phyloP scores from a whole-genome alignment of 2,113 vertebrate species.

The Butorides virescens region DNA sequence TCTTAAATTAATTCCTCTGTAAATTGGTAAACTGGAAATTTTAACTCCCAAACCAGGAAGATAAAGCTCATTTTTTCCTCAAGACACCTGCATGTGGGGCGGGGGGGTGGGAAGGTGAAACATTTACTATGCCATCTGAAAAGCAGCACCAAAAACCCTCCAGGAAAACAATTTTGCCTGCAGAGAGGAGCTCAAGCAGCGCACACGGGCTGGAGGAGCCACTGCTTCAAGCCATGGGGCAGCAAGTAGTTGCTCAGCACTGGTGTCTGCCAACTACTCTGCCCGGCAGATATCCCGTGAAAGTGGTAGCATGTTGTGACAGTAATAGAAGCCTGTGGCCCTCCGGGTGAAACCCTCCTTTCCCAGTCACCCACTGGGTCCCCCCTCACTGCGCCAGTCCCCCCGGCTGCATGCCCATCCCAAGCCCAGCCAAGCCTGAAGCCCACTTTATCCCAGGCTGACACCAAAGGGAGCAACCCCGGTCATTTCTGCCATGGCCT shows the following conservation, averaged over 20 bases:
- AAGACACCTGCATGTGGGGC: background rate
- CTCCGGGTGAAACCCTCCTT: background rate
- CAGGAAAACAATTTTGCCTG: background rate
- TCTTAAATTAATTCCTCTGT: background rate
- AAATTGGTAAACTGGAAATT: background rate
- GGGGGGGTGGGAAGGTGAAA: background rate
- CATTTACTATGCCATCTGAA: background rate
- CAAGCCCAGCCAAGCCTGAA: background rate
- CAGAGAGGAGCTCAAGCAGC: background rate
- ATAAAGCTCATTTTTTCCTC: background rate
- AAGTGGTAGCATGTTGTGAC: accelerated
- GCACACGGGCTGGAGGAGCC: accelerated
- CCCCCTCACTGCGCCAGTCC: accelerated
- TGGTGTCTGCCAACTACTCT: background rate
- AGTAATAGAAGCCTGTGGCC: background rate
- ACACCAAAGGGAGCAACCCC: background rate
- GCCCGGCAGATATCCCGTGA: background rate
- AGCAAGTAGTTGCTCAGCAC: background rate
- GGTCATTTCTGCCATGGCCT: background rate
- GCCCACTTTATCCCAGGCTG: background rate
- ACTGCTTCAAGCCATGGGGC: background rate
- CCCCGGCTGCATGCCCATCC: background rate
- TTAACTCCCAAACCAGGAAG: background rate
- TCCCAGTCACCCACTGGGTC: background rate
- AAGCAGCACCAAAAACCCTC: background rate